Evolutionary conservation across 2,113 vertebrate species (phyloP).

Genomic region (Petrocephalus microphthalmus): DNA sequence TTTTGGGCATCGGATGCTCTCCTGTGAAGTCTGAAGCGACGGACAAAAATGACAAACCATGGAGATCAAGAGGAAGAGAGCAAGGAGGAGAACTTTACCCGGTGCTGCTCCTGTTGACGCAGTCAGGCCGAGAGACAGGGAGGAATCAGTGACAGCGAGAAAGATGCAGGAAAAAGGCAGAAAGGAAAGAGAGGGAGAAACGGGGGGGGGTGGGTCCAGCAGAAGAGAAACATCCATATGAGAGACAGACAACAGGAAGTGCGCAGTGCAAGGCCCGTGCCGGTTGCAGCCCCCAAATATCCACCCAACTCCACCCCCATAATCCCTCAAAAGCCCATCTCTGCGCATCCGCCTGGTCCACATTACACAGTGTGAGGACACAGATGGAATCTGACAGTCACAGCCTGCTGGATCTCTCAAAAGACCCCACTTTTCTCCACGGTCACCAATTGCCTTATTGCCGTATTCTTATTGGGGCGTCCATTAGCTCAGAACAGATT

Average conservation of each 20-base stretch:
- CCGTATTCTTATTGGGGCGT: not conserved
- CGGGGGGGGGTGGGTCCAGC: conserved; percentile 42
- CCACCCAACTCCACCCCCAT: conserved; percentile 1
- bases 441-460: not conserved
- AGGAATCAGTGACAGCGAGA: conserved; percentile 58
- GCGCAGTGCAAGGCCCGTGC: conserved; percentile 41
- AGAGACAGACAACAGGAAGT: conserved; percentile 53
- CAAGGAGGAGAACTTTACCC: conserved; percentile 68
- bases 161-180: conserved; percentile 38
- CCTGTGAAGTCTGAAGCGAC: not conserved
- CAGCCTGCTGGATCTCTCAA: not conserved
- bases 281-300: conserved; percentile 3
- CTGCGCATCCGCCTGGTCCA: not conserved
- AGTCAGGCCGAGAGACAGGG: conserved; percentile 68
- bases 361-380: not conserved
- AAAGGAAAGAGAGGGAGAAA: conserved; percentile 35
- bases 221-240: conserved; percentile 59
- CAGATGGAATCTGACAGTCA: conserved; percentile 11
- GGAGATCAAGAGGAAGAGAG: conserved; percentile 30
- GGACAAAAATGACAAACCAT: conserved; percentile 10
- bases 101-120: conserved; percentile 68
- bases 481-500: not conserved
- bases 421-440: not conserved
- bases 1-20: not conserved
- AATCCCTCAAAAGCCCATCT: not conserved